Percentiles rank a stretch among this genome's conserved stretches.
Conservation (phyloP, 2,888 invertebrate genomes). For the Polydrusus pterygomalis region DNA sequence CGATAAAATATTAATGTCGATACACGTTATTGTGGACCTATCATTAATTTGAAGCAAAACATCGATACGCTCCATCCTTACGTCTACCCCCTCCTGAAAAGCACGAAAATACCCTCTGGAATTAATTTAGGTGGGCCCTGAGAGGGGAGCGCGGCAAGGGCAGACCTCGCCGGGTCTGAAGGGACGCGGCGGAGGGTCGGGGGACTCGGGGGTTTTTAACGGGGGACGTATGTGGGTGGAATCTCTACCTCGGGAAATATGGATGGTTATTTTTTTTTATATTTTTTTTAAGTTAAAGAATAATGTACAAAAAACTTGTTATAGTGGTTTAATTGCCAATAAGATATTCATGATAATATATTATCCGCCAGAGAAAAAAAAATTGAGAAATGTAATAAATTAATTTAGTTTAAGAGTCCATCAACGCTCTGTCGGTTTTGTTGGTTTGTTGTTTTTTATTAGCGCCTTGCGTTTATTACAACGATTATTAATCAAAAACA, state of each 20-base stretch:
- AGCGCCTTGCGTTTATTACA: too few relatives aligned
- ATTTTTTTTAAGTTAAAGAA: not conserved
- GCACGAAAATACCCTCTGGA: slow-evolving; percentile 64
- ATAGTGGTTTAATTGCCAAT: too few relatives aligned
- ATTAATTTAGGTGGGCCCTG: slow-evolving; percentile 61
- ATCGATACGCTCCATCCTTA: not conserved
- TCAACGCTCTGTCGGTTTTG: too few relatives aligned
- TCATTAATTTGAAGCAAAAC: not conserved
- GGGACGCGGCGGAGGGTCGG: slow-evolving; percentile 52
- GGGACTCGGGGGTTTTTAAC: slow-evolving; percentile 51
- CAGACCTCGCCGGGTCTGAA: slow-evolving; percentile 21
- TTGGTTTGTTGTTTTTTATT: too few relatives aligned
- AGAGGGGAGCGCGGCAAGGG: slow-evolving; percentile 24
- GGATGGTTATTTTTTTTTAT: slow-evolving; percentile 5
- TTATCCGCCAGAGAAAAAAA: too few relatives aligned
- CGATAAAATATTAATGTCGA: too few relatives aligned
- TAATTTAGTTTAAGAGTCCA: too few relatives aligned
- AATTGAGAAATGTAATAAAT: too few relatives aligned
- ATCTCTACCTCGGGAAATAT: slow-evolving; percentile 6
- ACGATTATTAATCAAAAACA: too few relatives aligned
- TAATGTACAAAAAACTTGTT: too few relatives aligned
- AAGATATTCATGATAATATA: too few relatives aligned
- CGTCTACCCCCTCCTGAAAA: slow-evolving; percentile 59
- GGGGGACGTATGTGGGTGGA: slow-evolving; percentile 41
- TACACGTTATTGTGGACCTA: too few relatives aligned